Base-by-base conservation (phyloP, 2,113 vertebrate genomes). In the Leucosticte australis region DNA sequence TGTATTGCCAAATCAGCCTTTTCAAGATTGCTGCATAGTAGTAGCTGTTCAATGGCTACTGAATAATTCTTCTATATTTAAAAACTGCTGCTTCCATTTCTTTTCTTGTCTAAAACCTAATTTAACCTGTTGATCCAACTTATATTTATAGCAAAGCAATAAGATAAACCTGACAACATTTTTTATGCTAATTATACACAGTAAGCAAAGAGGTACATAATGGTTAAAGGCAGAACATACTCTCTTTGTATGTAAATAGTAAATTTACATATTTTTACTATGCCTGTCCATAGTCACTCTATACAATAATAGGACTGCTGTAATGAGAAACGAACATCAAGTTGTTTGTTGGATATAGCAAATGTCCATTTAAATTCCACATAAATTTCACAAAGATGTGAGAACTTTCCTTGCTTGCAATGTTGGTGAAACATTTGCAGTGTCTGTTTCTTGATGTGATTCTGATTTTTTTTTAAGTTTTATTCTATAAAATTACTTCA, bases 241-340 rank as follows among this genome's bases (percentile, higher is more conserved):
- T 41, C 24, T 15, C 49, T 52, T 92, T 89, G 14, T 57, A n/a
- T 23, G 21, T n/a, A n/a, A 57, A 53, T 89, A 49, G 50, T 26
- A 95, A 50, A 74, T 88, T 82, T 87, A 5, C 50, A 4, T 92
- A n/a, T 78, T 83, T 95, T 88, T 96, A 76, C 85, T 94, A 44
- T 4, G 4, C 13, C 24, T 92, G 7, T 81, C 57, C 14, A 4
- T 60, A 70, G 85, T 4, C 18, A 69, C 39, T 56, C 44, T 83
- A 5, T 67, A 59, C 11, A 93, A 79, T 81, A 95, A 67, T 47
- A 88, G n/a, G 37, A 67, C 59, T 50, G 16, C 33, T 74, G 9
- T 62, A 90, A 90, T 87, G 39, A 93, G 37, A 86, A 82, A 91
- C 56, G 14, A 47, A 15, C 33, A 64, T 77, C 33, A 74, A 42